Evolutionary conservation across 2,888 invertebrate species (phyloP), one percentile per base, ranked within the genome.

Genomic region (Globia sparganii): DNA sequence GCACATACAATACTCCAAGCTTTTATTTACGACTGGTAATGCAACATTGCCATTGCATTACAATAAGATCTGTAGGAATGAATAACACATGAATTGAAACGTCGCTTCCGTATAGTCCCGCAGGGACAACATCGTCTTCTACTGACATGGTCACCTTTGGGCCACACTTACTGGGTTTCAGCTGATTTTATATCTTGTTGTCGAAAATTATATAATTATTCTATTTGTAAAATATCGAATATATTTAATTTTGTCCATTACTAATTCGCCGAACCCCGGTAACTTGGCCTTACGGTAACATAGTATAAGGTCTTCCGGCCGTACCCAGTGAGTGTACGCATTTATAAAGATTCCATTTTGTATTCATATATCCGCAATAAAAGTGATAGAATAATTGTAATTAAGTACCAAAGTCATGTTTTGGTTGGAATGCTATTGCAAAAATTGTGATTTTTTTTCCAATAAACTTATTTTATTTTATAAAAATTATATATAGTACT

Each of bases 381-480:
- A 80, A 74, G 80, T 85, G 74, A 69, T 82, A 85, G 71, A 66
- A 69, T 85, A 83, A 80, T 85, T 80, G 74, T 80, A 77, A 74
- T 80, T 83, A 76, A 77, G 80, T 89, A 89, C 90, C 89, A 90
- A 89, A 90, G 89, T 82, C 68, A 66, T 81, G 77, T 75, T 72
- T 84, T 83, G 80, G 75, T 83, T 85, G 77, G 78, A 81, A 81
- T 80, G 76, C 65, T 84, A 76, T 77, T 82, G 80, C 75, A 81
- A 81, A 72, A 78, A 78, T 79, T 87, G 87, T 89, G 89, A 89
- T 89, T 85, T 79, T 85, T 79, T 75, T 75, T 84, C 78, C 78
- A 81, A 84, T 80, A 78, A 81, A 80, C 37, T 77, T 84, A 81
- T 81, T 68, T 77, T 84, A 81, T 78, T 68, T 66, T 77, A 67